Evolutionary conservation across 2,797 vertebrate species (phyloP), one percentile per base, ranked within the genome.

Genomic region (Carcharodon carcharias): DNA sequence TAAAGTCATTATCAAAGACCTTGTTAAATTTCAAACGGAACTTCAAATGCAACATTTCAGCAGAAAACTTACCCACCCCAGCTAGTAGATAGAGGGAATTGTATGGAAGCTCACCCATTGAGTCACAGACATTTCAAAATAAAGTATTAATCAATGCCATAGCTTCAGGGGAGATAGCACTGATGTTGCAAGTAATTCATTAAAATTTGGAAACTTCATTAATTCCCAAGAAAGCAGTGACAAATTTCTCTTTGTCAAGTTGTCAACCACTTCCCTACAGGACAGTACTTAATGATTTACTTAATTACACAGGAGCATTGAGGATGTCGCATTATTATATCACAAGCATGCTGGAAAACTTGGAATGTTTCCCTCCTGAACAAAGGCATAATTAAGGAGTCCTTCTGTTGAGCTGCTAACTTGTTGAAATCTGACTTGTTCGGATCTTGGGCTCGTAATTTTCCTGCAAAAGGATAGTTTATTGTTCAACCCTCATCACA

Each of bases 171-270:
- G 11, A 40, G 23, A 65, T 45, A 28, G 21, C 35, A 40, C 40
- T 65, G 54, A 54, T 58, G 61, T 50, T 63, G 61, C 7, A 65
- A 63, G 56, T 93, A 94, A 94, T 45, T 67, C 8, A 67, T 65
- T 93, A 93, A 93, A 63, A 93, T 93, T 65, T 69, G 31, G 45
- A 71, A 31, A 28, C 67, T 50, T 71, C 45, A 95, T 95, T 91
- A 95, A 71, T 54, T 95, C 65, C 92, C 93, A 95, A 31, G 93
- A 71, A 71, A 54, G 28, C 67, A 95, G 11, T 73, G 40, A 95
- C 4, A 95, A 50, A 71, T 95, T 95, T 50, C 9, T 61, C 65
- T 50, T 69, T 67, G 65, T 95, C 61, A 95, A 65, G 7, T 18
- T 93, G 61, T 93, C 61, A 93, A 23, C 5, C 63, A 40, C 61